These are phyloP conservation scores for Myotis lucifugus DNA, from an alignment of 2,113 vertebrate genomes.

Conservation along the genomic window DNA sequence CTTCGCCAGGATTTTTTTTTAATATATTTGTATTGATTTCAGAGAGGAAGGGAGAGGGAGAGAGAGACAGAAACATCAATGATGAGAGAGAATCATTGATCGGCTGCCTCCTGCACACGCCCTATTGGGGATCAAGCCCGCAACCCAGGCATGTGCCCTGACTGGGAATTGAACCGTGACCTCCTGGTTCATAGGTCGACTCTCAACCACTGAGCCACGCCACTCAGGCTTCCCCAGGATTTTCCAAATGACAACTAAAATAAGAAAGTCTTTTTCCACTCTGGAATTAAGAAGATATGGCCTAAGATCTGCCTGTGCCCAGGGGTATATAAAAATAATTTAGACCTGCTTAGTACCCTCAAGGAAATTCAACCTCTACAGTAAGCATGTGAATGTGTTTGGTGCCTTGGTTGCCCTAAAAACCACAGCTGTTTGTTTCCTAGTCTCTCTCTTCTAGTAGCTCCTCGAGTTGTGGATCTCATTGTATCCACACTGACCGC, in stretches of 20 bases:
- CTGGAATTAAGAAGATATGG: neutral
- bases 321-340: neutral
- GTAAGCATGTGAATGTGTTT: neutral
- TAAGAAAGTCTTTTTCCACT: neutral
- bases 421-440: neutral
- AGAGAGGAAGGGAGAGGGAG: too few species aligned
- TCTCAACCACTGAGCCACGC: too few species aligned
- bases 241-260: neutral
- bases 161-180: too few species aligned
- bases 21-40: too few species aligned
- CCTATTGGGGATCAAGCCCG: too few species aligned
- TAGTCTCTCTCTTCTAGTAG: neutral
- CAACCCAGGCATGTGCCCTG: too few species aligned
- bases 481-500: slow-evolving; percentile 26
- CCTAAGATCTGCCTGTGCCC: neutral
- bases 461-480: neutral
- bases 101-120: too few species aligned
- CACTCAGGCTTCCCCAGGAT: neutral
- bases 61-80: too few species aligned
- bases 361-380: neutral
- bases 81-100: too few species aligned
- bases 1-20: neutral
- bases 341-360: neutral
- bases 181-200: too few species aligned
- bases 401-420: neutral